Base-by-base conservation (phyloP, 2,797 vertebrate genomes). In the Tangara arthus region DNA sequence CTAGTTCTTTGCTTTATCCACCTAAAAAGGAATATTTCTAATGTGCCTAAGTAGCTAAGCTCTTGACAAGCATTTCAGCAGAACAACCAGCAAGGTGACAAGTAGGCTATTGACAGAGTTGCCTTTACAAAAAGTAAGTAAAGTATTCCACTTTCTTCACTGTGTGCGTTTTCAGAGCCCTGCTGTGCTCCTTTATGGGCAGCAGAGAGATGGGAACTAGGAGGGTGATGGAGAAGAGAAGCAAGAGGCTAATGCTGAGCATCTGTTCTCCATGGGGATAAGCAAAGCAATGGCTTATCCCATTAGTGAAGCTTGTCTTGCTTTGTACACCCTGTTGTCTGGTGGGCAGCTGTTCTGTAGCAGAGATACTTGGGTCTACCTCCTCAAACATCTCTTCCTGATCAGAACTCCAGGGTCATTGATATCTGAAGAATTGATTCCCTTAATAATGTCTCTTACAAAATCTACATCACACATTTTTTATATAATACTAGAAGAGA, bases 91-190 rank as follows among this genome's bases (percentile, higher is more conserved):
- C 57, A 94, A 97, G 94, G 95, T 91, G 63, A 61, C 26, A 39
- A 69, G 85, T 2, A 72, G 85, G 93, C 50, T 86, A 63, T 83
- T 96, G 95, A 95, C 91, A 90, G 94, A 94, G 91, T 84, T 95
- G 68, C 90, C 81, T 97, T 87, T 82, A 73, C 23, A 94, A 89
- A 93, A 96, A 93, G 7, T 61, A 24, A 35, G 22, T 56, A 24
- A 56, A 56, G n/a, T 87, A 65, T 83, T 96, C 94, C 71, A 63
- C 90, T 97, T 95, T 83, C 82, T 96, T 96, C 93, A 92, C 89
- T 69, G 75, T 82, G 91, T 96, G 97, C 94, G 97, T 98, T 95
- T 97, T 97, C 79, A 91, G 94, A 97, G 91, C 91, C 94, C 89
- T 94, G 91, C 15, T 13, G 64, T 88, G 87, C 83, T 95, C 81